Evolutionary conservation across 2,888 invertebrate species (phyloP), one percentile per base, ranked within the genome.

Genomic region (Ommatoiulus sabulosus): DNA sequence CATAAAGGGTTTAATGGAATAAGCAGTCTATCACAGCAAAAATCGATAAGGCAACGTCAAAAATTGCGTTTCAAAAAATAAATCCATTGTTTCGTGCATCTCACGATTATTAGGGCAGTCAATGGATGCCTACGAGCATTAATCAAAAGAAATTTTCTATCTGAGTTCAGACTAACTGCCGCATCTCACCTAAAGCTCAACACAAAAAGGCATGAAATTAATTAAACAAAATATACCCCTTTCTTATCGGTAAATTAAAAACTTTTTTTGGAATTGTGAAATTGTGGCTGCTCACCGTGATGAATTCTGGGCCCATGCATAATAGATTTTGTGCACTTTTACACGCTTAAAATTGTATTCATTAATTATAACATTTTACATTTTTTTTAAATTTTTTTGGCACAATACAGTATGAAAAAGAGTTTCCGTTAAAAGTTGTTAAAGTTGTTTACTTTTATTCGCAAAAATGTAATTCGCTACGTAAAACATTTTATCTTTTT

Each of bases 181-280:
- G 3, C 5, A 63, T 63, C 20, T 63, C 17, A 7, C 63, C 63
- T n/a, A 63, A 63, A 63, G 17, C 63, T n/a, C 63, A 17, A n/a
- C n/a, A n/a, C 63, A n/a, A 63, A 63, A 46, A 63, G n/a, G 63
- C 63, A 63, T 63, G 63, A 63, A 63, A 63, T 63, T 63, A 63
- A 63, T 63, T 63, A 63, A 63, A n/a, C 7, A 63, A 63, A 63
- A 6, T n/a, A 7, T 46, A 46, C 10, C 46, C 46, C 5, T 46
- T 7, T 8, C 46, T 7, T 46, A 46, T 8, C 10, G 46, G 6
- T 8, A 46, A 7, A 46, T 7, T 46, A 46, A 46, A 46, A 7
- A 46, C 10, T 7, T 46, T 46, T 46, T 7, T 7, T 8, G 46
- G 46, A 7, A 46, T 46, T 7, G 10, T 46, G 46, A 46, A 46